phyloP scores from a whole-genome alignment of 2,888 invertebrate genomes.

The Disparrhopalites patrizii region DNA sequence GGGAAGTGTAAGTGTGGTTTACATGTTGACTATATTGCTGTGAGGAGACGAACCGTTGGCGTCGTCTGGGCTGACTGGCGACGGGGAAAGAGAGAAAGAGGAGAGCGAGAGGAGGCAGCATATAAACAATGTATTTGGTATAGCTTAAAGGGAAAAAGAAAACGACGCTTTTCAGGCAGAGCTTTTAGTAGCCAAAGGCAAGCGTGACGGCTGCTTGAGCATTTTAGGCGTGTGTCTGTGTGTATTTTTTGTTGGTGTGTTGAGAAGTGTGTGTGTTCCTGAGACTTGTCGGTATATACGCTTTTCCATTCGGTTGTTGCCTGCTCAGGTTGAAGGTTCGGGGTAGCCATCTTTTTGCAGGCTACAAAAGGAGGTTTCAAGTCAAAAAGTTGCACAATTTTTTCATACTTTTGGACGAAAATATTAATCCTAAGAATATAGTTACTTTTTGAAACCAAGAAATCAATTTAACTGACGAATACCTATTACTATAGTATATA shows the following conservation, averaged over 20 bases:
- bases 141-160: not conserved
- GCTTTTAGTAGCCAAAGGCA: not conserved
- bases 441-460: too few species aligned
- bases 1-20: not conserved
- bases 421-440: too few species aligned
- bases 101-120: not conserved
- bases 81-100: not conserved
- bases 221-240: not conserved
- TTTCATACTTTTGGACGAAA: too few species aligned
- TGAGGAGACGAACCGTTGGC: not conserved
- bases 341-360: constrained; percentile 19
- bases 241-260: not conserved
- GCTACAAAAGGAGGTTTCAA: not conserved
- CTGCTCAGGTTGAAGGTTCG: constrained; percentile 12
- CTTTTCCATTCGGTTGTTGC: constrained; percentile 15
- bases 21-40: not conserved
- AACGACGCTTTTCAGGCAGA: constrained; percentile 6
- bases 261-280: not conserved
- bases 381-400: too few species aligned
- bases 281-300: not conserved
- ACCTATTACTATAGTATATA: too few species aligned
- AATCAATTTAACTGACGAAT: too few species aligned
- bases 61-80: not conserved
- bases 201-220: not conserved
- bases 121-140: too few species aligned